These are phyloP conservation scores for Cyanistes caeruleus DNA, from an alignment of 2,113 vertebrate genomes.

Conservation along the genomic window DNA sequence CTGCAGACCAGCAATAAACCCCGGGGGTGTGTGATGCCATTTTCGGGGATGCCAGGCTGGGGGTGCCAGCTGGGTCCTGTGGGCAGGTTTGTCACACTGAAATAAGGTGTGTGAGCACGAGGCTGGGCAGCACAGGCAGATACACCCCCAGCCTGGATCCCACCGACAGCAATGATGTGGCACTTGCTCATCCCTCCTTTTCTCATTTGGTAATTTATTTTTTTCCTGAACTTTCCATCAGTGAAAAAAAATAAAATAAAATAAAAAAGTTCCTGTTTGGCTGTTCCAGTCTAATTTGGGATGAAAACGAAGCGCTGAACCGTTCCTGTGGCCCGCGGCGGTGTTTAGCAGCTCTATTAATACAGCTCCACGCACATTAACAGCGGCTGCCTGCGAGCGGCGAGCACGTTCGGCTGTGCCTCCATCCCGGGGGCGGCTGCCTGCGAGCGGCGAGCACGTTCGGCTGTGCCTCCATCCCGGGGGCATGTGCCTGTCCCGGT, in stretches of 20 bases:
- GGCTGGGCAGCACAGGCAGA: neutral
- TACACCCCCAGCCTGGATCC: neutral
- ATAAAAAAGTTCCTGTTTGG: neutral
- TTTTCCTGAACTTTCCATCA: neutral
- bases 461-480: rapidly evolving
- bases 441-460: rapidly evolving
- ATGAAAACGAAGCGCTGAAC: neutral
- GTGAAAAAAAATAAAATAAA: neutral
- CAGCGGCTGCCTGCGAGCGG: neutral
- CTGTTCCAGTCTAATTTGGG: constrained; percentile 11
- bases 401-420: rapidly evolving
- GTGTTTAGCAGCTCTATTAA: constrained; percentile 17
- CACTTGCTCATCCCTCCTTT: neutral
- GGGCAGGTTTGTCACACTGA: neutral
- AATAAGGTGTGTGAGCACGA: neutral
- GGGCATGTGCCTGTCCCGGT: rapidly evolving
- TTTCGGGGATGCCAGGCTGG: neutral
- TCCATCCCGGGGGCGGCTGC: rapidly evolving
- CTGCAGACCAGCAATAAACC: neutral
- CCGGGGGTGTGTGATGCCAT: rapidly evolving
- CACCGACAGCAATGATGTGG: rapidly evolving
- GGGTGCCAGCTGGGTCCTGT: neutral
- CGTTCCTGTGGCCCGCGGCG: neutral
- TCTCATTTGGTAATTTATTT: neutral
- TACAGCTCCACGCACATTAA: neutral